A percentile compares a stretch with the other conserved stretches of the same genome.
Evolutionary conservation across 2,888 invertebrate genomes (phyloP).

Genomic region (Ennomos quercinarius): DNA sequence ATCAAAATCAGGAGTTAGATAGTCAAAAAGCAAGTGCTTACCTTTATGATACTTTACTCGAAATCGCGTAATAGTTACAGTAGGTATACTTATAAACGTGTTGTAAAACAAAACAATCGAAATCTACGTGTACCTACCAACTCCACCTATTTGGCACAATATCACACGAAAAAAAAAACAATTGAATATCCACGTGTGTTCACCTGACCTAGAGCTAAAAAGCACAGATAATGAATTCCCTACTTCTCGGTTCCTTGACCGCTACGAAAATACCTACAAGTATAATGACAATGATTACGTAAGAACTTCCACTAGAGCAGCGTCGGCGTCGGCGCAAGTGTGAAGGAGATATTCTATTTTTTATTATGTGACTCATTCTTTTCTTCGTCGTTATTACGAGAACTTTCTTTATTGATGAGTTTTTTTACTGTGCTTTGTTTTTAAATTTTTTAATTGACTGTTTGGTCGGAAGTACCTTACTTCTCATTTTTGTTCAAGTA

Average conservation of each 20-base stretch:
- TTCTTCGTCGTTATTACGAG: conserved; percentile 14
- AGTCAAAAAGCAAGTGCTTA: no score
- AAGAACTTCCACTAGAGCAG: conserved; percentile 25
- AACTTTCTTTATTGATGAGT: conserved; percentile 37
- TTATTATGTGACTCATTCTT: conserved; percentile 27
- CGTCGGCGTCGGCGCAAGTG: conserved; percentile 19
- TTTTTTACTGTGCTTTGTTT: conserved; percentile 5
- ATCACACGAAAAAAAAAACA: not conserved
- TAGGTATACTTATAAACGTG: no score
- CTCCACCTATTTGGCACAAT: no score
- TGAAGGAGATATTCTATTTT: conserved; percentile 16
- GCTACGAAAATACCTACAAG: conserved; percentile 53
- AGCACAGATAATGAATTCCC: conserved; percentile 43
- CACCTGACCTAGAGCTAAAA: conserved; percentile 59
- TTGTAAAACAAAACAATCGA: no score
- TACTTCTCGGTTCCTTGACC: conserved; percentile 62
- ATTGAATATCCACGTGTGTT: conserved; percentile 12
- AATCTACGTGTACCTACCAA: no score
- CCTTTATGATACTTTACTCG: no score
- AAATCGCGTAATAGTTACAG: no score
- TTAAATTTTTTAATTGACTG: not conserved
- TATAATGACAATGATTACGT: conserved; percentile 41
- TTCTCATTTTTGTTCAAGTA: not conserved
- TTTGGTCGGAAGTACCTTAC: not conserved
- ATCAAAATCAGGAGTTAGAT: no score